A percentile compares a stretch with the other conserved stretches of the same genome.
phyloP scores from a whole-genome alignment of 1,140 invertebrate species.

The Sinonovacula constricta region DNA sequence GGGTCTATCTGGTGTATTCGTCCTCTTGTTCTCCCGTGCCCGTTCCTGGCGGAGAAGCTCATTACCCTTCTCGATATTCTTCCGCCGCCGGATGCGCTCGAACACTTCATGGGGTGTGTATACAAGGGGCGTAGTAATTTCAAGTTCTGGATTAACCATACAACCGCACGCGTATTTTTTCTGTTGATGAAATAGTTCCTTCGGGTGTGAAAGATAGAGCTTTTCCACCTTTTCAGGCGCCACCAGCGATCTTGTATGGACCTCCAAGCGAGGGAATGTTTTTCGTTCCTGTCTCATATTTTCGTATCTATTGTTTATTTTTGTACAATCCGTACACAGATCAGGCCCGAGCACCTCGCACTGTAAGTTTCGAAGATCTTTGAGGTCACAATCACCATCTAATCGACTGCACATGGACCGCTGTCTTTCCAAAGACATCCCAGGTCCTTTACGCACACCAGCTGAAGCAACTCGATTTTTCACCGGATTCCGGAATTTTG shows the following conservation, averaged over 20 bases:
- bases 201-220: constrained; percentile 49
- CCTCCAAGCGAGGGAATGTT: constrained; percentile 57
- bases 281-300: constrained; percentile 41
- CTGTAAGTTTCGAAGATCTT: constrained; percentile 31
- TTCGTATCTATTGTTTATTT: constrained; percentile 41
- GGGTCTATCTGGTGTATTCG: not conserved
- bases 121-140: constrained; percentile 42
- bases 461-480: constrained; percentile 55
- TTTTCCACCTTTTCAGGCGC: constrained; percentile 57
- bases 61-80: constrained; percentile 25
- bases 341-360: constrained; percentile 60
- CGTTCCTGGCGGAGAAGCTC: constrained; percentile 6
- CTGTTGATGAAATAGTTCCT: constrained; percentile 46
- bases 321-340: constrained; percentile 57
- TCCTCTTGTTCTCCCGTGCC: not conserved
- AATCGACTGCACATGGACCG: constrained; percentile 48
- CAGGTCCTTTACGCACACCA: constrained; percentile 6
- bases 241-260: constrained; percentile 57
- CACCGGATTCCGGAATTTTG: constrained; percentile 50
- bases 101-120: constrained; percentile 51
- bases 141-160: constrained; percentile 30
- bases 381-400: constrained; percentile 4
- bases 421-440: constrained; percentile 23
- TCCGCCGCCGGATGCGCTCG: constrained; percentile 24
- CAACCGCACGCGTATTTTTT: constrained; percentile 37